Base-by-base conservation (phyloP, 2,888 invertebrate genomes). In the Brassicogethes aeneus region DNA sequence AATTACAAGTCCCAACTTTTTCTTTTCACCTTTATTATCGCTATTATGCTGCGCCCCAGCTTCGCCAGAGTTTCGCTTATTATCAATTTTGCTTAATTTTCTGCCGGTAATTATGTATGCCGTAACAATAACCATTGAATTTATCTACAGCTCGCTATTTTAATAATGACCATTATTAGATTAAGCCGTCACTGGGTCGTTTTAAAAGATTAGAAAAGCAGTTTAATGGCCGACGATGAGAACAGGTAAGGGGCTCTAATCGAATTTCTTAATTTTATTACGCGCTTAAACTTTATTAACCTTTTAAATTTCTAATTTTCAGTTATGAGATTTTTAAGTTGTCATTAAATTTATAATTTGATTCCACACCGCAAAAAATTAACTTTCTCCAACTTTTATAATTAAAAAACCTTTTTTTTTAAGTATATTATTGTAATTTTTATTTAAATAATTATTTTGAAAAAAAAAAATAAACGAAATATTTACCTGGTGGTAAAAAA, bases 131-230 rank as follows among this genome's bases (percentile, higher is more conserved):
- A 59, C 60, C 59, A 50, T 60, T 45, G 56, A 56, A 60, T 56
- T 57, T 57, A 60, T 59, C 54, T 51, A 41, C 47, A 50, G 53
- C 50, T 51, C 51, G 53, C 55, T 49, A 49, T 58, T 59, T 58
- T 58, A 56, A 58, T 58, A 56, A 60, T 58, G 60, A 60, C 55
- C 57, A 46, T 59, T 59, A 60, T 60, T 60, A 57, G 60, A 60
- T 60, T 59, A 57, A 55, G 50, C 54, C 57, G 48, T 60, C 55
- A 56, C 51, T 49, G 55, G 51, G 52, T 48, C 55, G 59, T 52
- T 60, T 57, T 55, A 54, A 58, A 57, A 58, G 57, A 60, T 59
- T 57, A 56, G 53, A 49, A 54, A 51, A 46, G 43, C 32, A 44
- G 44, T 35, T 53, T 54, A 54, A 55, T 52, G 51, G 50, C 49